phyloP scores from a whole-genome alignment of 2,888 invertebrate genomes.

The Epirrhoe alternata region DNA sequence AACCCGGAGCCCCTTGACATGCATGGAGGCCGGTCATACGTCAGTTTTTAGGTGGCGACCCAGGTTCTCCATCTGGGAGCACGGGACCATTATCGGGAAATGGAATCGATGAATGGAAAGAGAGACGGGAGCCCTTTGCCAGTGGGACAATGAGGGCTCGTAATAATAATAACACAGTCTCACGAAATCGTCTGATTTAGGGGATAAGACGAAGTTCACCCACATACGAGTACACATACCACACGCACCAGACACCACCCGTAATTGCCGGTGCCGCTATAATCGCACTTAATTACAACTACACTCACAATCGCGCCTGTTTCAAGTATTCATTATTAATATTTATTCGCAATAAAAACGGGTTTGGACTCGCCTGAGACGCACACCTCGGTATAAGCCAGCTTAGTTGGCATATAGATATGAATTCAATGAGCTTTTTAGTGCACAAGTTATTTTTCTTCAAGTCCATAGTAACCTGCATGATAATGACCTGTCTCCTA shows the following conservation, averaged over 20 bases:
- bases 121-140: too few species aligned
- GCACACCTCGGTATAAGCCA: slow-evolving; percentile 30
- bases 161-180: too few species aligned
- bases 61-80: too few species aligned
- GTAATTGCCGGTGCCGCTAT: slow-evolving; percentile 75
- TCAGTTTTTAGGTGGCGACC: too few species aligned
- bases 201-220: slow-evolving; percentile 5
- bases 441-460: too few species aligned
- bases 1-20: too few species aligned
- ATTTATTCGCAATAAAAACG: slow-evolving; percentile 79
- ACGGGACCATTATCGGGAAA: too few species aligned
- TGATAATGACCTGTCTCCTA: too few species aligned
- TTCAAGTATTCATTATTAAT: slow-evolving; percentile 80
- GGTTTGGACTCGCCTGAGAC: slow-evolving; percentile 62
- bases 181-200: background rate
- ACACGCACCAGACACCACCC: slow-evolving; percentile 61
- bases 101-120: too few species aligned
- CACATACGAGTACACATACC: slow-evolving; percentile 22
- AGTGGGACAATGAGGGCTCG: too few species aligned
- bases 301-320: slow-evolving; percentile 77
- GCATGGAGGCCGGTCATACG: too few species aligned
- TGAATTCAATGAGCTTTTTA: background rate
- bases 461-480: too few species aligned
- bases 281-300: slow-evolving; percentile 81
- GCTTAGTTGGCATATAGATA: slow-evolving; percentile 13